Percentiles rank a stretch among this genome's conserved stretches.
Evolutionary conservation across 1,140 invertebrate species (phyloP).

Genomic region (Venustaconcha ellipsiformis): DNA sequence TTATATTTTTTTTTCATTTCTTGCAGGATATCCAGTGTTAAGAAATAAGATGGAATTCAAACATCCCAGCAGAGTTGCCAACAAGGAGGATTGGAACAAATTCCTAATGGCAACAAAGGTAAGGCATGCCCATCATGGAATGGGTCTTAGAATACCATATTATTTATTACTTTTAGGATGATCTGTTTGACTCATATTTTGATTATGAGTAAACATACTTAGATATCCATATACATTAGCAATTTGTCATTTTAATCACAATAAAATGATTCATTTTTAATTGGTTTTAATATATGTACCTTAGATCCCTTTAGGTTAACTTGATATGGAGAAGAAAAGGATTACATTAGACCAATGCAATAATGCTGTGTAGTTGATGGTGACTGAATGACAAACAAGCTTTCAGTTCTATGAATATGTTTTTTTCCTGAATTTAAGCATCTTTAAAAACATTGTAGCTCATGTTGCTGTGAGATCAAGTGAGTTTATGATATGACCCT

Average conservation of each 20-base stretch:
- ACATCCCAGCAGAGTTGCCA: conserved; percentile 75
- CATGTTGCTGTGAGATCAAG: no score
- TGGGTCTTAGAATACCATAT: background rate
- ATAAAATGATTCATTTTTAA: background rate
- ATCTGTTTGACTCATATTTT: background rate
- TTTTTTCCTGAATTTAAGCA: no score
- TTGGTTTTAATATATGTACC: background rate
- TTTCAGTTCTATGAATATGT: no score
- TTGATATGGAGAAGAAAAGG: background rate
- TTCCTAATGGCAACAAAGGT: conserved; percentile 84
- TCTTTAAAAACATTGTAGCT: no score
- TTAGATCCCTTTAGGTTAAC: background rate
- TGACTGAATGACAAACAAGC: no score
- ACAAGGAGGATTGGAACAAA: conserved; percentile 92
- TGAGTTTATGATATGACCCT: no score
- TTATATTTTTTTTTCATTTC: background rate
- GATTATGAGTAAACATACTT: background rate
- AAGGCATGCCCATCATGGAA: conserved; percentile 5
- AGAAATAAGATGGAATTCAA: conserved; percentile 75
- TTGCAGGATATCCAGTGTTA: conserved; percentile 83
- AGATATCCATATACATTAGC: background rate
- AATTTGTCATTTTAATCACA: background rate
- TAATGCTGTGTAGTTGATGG: no score
- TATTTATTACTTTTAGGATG: background rate
- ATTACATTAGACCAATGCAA: no score